Base-by-base conservation (phyloP, 2,113 vertebrate genomes). In the Menura novaehollandiae region DNA sequence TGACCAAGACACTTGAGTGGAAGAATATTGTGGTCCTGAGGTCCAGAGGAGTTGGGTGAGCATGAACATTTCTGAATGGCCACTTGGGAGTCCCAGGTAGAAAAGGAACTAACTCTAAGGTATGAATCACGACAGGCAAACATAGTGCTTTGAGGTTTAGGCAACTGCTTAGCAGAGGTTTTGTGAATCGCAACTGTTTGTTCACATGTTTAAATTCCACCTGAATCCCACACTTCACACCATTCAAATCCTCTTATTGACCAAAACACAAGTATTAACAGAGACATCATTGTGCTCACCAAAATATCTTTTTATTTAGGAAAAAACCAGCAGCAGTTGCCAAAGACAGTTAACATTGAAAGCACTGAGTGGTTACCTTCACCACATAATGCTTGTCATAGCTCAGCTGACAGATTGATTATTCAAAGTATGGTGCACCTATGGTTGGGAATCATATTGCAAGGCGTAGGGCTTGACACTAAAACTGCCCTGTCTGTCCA, bases 251-350 rank as follows among this genome's bases (percentile, higher is more conserved):
- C 32, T 62, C 63, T 73, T 73, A 73, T 9, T 74, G 78, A 80
- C 37, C 0, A 0, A 75, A 91, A 89, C 11, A 12, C 37, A 93
- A 82, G 53, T 64, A 95, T 28, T 75, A 64, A 95, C 49, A 82
- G 44, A 94, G 37, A 81, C 73, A 59, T 66, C 26, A 58, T 96
- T 89, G 62, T 79, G 73, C 28, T 85, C 62, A 85, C 24, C 86
- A 91, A 72, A 81, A 24, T 46, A 55, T 26, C 10, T 53, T 86
- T 97, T 96, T 96, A 95, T 97, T 97, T 78, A 89, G 30, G 13
- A 78, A 62, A 85, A 73, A 58, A 24, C 0, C n/a, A 91, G 20
- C 64, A 87, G 56, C 39, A 87, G 44, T 72, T 74, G 39, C 37
- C 0, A 3, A 92, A 44, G n/a, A 81, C 43, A 71, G 46, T 93